Base-by-base conservation (phyloP, 2,113 vertebrate genomes). In the Sterrhoptilus dennistouni region DNA sequence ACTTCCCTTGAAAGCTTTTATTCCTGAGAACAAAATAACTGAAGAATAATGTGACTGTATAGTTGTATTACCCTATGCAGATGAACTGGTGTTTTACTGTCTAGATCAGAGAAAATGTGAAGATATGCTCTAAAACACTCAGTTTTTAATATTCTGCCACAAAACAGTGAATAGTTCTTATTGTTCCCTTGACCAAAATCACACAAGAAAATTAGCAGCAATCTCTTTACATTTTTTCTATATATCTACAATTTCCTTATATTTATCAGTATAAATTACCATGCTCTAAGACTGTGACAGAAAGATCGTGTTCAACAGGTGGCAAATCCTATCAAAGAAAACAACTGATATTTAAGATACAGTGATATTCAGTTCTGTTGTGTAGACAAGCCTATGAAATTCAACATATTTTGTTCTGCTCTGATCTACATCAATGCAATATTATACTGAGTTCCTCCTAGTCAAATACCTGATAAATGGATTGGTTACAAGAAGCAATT, bases 391-490 rank as follows among this genome's bases (percentile, higher is more conserved):
- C 6, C 83, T 86, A 57, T 54, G 61, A 81, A 95, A 94, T 83
- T 54, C 64, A 95, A 76, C 64, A 35, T 82, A 92, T 81, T 94
- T 94, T 87, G 45, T 91, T 95, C 89, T 92, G 86, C 71, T 80
- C 31, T 65, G 49, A 95, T 95, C 83, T 82, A 80, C 78, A 89
- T 92, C 71, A 94, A 87, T 94, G 69, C 49, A 86, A 85, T 68
- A 11, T 64, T 57, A 83, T 44, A 76, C 66, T 60, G 83, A 86
- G 61, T 66, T 95, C 42, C 56, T 96, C 72, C 83, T 89, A 93
- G 90, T 93, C 93, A 92, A 94, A 96, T 74, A 91, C 19, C 90
- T 96, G 93, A 97, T 82, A 95, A 97, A 97, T 97, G 88, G 94
- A 96, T 93, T 33, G 10, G 90, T 91, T 95, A 88, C 71, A 95